Evolutionary conservation across 2,888 invertebrate species (phyloP).

Genomic region (Mantis religiosa): DNA sequence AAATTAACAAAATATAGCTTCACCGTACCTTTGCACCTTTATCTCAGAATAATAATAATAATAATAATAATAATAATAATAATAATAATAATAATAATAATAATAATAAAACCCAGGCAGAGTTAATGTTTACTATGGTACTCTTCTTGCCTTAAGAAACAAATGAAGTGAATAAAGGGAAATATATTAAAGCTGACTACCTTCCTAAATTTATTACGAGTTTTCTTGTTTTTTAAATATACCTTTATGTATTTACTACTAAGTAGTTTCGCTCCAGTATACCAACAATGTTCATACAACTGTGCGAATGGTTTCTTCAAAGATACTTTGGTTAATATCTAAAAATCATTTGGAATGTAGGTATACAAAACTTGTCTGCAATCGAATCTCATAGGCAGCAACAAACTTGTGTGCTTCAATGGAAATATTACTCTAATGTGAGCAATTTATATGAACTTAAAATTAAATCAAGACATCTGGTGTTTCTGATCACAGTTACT

Average conservation of each 20-base stretch:
- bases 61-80: neutral
- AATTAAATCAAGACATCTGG: too few species aligned
- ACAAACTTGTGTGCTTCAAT: too few species aligned
- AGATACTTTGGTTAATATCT: neutral
- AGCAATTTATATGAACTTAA: too few species aligned
- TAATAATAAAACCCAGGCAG: too few species aligned
- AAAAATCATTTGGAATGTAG: neutral
- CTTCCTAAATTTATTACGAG: neutral
- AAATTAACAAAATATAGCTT: neutral
- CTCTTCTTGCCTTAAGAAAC: neutral
- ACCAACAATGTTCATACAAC: neutral
- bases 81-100: neutral
- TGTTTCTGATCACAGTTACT: too few species aligned
- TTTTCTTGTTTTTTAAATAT: neutral
- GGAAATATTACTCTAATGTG: too few species aligned
- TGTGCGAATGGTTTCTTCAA: neutral
- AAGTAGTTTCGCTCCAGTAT: neutral
- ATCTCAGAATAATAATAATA: neutral
- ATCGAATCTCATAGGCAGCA: neutral
- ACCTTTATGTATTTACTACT: neutral
- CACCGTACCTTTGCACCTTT: neutral
- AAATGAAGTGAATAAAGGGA: neutral
- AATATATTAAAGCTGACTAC: neutral
- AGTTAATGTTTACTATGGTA: neutral
- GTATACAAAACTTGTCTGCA: neutral